Conservation (phyloP, 2,797 vertebrate genomes). For the Todus mexicanus region DNA sequence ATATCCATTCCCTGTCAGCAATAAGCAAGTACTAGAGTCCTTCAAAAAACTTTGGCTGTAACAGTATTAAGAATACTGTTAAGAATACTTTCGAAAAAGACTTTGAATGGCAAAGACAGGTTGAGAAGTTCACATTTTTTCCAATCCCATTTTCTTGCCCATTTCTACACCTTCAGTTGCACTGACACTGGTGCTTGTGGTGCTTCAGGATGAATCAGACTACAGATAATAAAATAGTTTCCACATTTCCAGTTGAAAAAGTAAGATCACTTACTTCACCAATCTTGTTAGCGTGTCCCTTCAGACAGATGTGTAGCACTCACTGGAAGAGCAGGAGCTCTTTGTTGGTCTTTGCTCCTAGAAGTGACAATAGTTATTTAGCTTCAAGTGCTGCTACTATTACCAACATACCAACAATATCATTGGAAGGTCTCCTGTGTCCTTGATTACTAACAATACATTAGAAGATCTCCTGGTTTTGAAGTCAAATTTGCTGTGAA, state of each 20-base stretch:
- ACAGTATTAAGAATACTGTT: not conserved
- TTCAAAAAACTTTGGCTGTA: not conserved
- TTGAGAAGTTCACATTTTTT: not conserved
- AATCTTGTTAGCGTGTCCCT: not conserved
- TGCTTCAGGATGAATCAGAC: not conserved
- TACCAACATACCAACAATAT: fast-evolving
- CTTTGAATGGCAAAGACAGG: not conserved
- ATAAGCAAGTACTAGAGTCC: not conserved
- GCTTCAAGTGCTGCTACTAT: not conserved
- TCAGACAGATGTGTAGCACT: not conserved
- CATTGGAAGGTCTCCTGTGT: not conserved
- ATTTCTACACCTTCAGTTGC: not conserved
- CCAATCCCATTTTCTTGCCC: not conserved
- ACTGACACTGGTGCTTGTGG: not conserved
- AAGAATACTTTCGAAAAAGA: no score
- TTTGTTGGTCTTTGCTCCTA: not conserved
- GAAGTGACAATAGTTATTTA: not conserved
- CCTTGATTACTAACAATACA: not conserved
- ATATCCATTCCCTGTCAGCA: not conserved
- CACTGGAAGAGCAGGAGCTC: not conserved
- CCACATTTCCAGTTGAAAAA: not conserved
- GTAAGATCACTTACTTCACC: not conserved
- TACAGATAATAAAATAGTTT: not conserved
- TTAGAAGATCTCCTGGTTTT: not conserved
- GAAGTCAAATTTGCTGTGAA: not conserved